Evolutionary conservation across 1,140 invertebrate species (phyloP), one percentile per base, ranked within the genome.

Genomic region (Chelonus insularis): DNA sequence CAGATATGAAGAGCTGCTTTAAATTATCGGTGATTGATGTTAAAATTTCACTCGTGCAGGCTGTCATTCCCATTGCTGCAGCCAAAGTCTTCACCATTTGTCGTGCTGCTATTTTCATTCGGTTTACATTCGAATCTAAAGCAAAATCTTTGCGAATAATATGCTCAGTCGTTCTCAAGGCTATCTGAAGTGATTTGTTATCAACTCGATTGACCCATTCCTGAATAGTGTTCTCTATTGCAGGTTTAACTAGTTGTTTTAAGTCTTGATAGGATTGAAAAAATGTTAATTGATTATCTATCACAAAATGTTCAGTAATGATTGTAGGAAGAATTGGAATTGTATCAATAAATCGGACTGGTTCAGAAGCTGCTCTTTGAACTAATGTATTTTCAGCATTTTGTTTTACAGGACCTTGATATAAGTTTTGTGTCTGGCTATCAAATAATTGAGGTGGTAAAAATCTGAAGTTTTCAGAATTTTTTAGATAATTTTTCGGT

Each of bases 91-190:
- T 85, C 57, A 97, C 95, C 95, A 99, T 97, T 71, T 95, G 93
- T 75, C 98, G 94, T 0, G 96, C 94, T 3, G 95, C 95, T 0
- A 87, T 86, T 20, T 96, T 86, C 91, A 99, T 94, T 56, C 94
- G 84, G 5, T 86, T 85, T 75, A 99, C 97, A 64, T 99, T 97
- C 0, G 93, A 89, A 78, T 99, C 97, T 29, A 99, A 78, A 0
- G 96, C 94, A 83, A 99, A 99, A 80, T 99, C 98, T 84, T 99
- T 99, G 56, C 95, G 90, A 45, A 98, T 91, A 29, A 99, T 94
- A 76, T 96, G 91, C 76, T 99, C 97, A 69, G 94, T 96, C 0
- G 96, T 98, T 23, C 92, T 95, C 18, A 98, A 83, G 1, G 96
- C 94, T 67, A 99, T 97, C 79, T 98, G 97, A 41, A 98, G 94